Evolutionary conservation across 2,888 invertebrate species (phyloP).

Genomic region (Drosophila anomalipes): DNA sequence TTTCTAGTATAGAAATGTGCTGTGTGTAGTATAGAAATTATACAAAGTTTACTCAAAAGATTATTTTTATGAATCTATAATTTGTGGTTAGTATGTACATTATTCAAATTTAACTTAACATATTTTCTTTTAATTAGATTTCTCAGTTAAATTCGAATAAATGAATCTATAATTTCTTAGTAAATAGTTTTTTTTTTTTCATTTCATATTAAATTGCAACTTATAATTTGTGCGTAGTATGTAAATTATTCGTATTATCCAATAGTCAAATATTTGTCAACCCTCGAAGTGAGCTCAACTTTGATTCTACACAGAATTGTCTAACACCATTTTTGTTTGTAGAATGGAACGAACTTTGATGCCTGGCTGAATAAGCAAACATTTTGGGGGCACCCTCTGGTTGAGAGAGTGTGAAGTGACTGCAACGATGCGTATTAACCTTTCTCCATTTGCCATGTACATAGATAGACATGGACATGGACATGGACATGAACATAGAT

Average conservation of each 20-base stretch:
- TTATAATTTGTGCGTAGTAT: background rate
- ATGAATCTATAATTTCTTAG: background rate
- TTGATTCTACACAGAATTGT: background rate
- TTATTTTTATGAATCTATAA: background rate
- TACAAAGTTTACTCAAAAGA: background rate
- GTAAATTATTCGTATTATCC: background rate
- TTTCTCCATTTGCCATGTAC: constrained; percentile 55
- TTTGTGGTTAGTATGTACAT: background rate
- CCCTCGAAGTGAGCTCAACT: constrained; percentile 2
- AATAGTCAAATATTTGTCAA: constrained; percentile 18
- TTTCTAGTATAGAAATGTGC: background rate
- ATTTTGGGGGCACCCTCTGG: constrained; percentile 34
- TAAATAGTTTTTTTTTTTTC: background rate
- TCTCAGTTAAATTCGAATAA: background rate
- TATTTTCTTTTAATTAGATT: background rate
- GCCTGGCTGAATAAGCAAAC: constrained; percentile 63
- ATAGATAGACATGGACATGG: constrained; percentile 14
- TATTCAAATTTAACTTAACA: background rate
- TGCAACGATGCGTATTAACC: constrained; percentile 54
- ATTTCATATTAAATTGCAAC: background rate
- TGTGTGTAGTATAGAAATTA: background rate
- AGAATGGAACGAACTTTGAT: constrained; percentile 64
- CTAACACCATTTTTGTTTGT: constrained; percentile 42
- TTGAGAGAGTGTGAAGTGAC: constrained; percentile 36
- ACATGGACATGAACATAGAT: constrained; percentile 7